phyloP scores from a whole-genome alignment of 1,140 invertebrate species.

The Polypedilum pembai region DNA sequence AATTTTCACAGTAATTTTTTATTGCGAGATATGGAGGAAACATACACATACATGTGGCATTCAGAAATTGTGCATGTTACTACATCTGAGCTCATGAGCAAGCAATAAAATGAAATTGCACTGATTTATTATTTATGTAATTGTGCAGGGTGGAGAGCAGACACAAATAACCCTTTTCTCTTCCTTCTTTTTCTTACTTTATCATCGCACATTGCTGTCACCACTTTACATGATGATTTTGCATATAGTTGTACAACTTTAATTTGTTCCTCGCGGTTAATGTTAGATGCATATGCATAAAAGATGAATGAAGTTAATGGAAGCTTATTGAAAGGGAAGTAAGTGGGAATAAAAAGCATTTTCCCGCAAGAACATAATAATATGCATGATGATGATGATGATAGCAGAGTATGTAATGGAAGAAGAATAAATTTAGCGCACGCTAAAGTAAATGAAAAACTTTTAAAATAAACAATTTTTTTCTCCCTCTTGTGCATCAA shows the following conservation, averaged over 20 bases:
- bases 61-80: not conserved
- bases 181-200: not conserved
- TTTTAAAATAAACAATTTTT: not conserved
- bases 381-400: not conserved
- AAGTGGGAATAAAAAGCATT: not conserved
- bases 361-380: not conserved
- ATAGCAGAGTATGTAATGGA: not conserved
- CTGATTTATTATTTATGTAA: constrained; percentile 27
- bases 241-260: not conserved
- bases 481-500: not conserved
- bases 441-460: constrained; percentile 12
- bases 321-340: not conserved
- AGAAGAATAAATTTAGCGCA: not conserved
- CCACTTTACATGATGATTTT: not conserved
- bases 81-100: not conserved
- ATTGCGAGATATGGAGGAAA: too few relatives aligned
- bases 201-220: not conserved
- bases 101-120: constrained; percentile 25
- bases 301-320: not conserved
- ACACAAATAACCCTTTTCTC: not conserved
- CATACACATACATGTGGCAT: not conserved
- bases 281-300: constrained; percentile 6
- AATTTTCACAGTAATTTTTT: too few relatives aligned
- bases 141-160: not conserved
- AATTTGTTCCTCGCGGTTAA: not conserved